phyloP scores from a whole-genome alignment of 1,140 invertebrate species.

The Bombus superbus region DNA sequence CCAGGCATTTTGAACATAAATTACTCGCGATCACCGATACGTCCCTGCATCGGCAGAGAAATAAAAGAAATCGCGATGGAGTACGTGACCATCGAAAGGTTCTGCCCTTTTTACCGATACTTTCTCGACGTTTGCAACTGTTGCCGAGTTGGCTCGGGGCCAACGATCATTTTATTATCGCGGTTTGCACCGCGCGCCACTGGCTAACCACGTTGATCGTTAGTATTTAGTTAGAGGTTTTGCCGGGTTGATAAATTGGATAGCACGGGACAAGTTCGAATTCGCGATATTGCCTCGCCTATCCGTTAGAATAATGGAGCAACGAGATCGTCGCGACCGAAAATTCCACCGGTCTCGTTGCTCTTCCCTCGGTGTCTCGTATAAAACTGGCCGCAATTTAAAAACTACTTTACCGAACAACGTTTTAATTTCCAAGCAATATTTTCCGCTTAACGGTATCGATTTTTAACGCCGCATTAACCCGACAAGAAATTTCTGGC shows the following conservation, averaged over 20 bases:
- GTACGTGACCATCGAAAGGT: constrained; percentile 33
- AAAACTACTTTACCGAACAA: not conserved
- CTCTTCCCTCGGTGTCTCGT: not conserved
- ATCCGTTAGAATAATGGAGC: not conserved
- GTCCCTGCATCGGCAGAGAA: not conserved
- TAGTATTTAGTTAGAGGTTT: not conserved
- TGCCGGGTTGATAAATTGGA: not conserved
- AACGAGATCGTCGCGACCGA: not conserved
- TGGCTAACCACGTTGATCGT: too few species aligned
- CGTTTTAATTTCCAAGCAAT: not conserved
- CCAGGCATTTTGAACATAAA: constrained; percentile 19
- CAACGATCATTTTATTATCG: constrained; percentile 13
- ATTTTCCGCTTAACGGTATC: not conserved
- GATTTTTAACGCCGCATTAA: not conserved
- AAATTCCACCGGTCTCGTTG: not conserved
- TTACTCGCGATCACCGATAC: constrained; percentile 29
- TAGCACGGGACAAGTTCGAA: not conserved
- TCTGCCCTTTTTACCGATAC: constrained; percentile 25
- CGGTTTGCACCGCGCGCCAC: not conserved
- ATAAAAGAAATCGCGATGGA: not conserved
- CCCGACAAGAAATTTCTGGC: not conserved
- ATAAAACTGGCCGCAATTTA: not conserved
- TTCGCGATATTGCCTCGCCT: not conserved
- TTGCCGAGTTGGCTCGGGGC: not conserved
- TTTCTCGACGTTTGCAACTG: constrained; percentile 39